Conservation (phyloP, 1,140 invertebrate species). For the Pristionchus pacificus region DNA sequence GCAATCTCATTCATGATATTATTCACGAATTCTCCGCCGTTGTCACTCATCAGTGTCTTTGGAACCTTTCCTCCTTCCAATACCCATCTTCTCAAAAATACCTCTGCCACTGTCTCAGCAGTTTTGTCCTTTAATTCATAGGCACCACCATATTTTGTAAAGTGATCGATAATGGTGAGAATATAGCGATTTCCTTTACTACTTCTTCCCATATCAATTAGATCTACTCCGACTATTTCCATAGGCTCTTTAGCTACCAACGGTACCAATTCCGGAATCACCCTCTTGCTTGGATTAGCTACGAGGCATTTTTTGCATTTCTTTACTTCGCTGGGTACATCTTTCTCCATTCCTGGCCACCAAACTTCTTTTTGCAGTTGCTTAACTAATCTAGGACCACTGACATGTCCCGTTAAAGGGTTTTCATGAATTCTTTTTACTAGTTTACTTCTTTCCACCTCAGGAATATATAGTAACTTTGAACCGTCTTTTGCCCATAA, state of each 20-base stretch:
- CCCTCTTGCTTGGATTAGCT: not conserved
- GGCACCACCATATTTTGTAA: conserved; percentile 10
- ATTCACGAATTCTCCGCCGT: conserved; percentile 14
- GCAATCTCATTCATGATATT: not conserved
- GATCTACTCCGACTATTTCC: conserved; percentile 16
- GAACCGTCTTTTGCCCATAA: not conserved
- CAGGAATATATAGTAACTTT: not conserved
- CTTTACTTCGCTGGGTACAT: too few species aligned
- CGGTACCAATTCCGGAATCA: conserved; percentile 1
- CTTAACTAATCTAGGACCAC: not conserved
- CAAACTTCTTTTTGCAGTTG: conserved; percentile 1
- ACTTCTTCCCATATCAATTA: conserved; percentile 15
- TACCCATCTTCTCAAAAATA: conserved; percentile 9
- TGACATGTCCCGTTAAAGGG: conserved; percentile 8
- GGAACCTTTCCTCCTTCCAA: conserved; percentile 13
- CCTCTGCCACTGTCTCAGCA: conserved; percentile 5
- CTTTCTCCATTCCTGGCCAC: conserved; percentile 8
- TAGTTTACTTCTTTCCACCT: not conserved
- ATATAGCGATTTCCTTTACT: conserved; percentile 17
- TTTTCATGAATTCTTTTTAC: conserved; percentile 3
- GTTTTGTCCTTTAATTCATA: conserved; percentile 9
- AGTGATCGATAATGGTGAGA: conserved; percentile 12
- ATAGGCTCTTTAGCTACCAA: not conserved
- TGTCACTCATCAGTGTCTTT: not conserved
- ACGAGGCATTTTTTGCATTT: not conserved